These are phyloP conservation scores for Caenorhabditis parvicauda DNA, from an alignment of 2,888 invertebrate genomes.

Conservation along the genomic window DNA sequence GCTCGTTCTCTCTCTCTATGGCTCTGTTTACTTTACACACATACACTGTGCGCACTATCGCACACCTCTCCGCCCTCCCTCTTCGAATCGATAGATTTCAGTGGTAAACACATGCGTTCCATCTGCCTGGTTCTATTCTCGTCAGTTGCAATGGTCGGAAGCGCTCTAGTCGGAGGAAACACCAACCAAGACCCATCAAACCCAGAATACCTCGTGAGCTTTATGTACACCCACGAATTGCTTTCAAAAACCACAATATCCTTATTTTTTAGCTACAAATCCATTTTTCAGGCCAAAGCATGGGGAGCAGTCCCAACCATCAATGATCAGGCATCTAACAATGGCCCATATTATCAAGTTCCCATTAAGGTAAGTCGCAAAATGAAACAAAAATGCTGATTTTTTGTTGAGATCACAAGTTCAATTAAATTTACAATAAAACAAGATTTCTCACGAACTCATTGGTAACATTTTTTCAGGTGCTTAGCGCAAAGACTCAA, in stretches of 20 bases:
- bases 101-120: too few relatives aligned
- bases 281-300: slow-evolving; percentile 24
- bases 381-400: too few relatives aligned
- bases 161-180: too few relatives aligned
- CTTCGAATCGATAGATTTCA: too few relatives aligned
- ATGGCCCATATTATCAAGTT: slow-evolving; percentile 37
- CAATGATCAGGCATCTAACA: slow-evolving; percentile 43
- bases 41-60: too few relatives aligned
- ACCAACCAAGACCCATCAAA: slow-evolving; percentile 35
- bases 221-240: not conserved
- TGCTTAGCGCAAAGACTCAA: slow-evolving; percentile 40
- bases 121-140: too few relatives aligned
- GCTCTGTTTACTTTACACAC: too few relatives aligned
- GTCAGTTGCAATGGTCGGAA: too few relatives aligned
- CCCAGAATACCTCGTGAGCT: slow-evolving; percentile 35
- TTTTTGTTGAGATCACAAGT: too few relatives aligned
- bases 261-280: not conserved
- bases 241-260: not conserved
- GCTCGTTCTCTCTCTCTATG: too few relatives aligned
- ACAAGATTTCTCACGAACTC: not conserved
- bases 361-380: slow-evolving; percentile 43
- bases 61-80: too few relatives aligned
- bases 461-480: slow-evolving; percentile 19
- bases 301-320: slow-evolving; percentile 35
- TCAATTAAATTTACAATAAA: not conserved